Evolutionary conservation across 2,797 vertebrate species (phyloP).

Genomic region (Sebastes nivosus): DNA sequence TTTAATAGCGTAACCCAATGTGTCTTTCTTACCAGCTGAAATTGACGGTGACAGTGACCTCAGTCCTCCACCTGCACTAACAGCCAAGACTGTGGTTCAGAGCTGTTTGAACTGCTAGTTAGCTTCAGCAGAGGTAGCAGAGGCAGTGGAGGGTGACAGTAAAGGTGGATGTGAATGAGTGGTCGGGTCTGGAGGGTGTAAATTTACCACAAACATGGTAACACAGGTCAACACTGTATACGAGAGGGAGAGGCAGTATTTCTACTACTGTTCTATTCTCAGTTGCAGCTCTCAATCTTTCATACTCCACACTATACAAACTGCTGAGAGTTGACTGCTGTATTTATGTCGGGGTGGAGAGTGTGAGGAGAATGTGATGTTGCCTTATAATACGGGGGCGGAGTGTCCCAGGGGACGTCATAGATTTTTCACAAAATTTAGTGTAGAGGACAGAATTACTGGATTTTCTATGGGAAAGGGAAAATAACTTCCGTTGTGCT

Average conservation of each 20-base stretch:
- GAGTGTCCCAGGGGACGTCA: too few relatives aligned
- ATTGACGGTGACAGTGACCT: constrained; percentile 4
- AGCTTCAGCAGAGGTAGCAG: neutral
- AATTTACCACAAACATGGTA: neutral
- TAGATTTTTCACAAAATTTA: neutral
- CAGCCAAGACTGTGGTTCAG: constrained; percentile 11
- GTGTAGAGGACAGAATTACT: neutral
- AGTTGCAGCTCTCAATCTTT: neutral
- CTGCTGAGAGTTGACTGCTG: neutral
- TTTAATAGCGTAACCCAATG: neutral
- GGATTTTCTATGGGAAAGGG: neutral
- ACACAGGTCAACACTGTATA: neutral
- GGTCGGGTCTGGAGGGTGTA: neutral
- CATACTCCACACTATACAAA: neutral
- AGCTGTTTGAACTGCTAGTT: constrained; percentile 13
- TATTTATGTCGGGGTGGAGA: neutral
- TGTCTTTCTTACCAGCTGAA: neutral
- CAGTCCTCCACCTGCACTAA: neutral
- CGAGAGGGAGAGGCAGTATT: neutral
- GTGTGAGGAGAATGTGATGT: neutral
- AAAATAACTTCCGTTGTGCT: neutral
- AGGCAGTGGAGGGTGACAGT: neutral
- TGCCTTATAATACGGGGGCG: too few relatives aligned
- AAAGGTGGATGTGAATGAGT: neutral
- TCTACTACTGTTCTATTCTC: neutral